phyloP scores from a whole-genome alignment of 1,140 invertebrate genomes.

The Zaprionus vittiger region DNA sequence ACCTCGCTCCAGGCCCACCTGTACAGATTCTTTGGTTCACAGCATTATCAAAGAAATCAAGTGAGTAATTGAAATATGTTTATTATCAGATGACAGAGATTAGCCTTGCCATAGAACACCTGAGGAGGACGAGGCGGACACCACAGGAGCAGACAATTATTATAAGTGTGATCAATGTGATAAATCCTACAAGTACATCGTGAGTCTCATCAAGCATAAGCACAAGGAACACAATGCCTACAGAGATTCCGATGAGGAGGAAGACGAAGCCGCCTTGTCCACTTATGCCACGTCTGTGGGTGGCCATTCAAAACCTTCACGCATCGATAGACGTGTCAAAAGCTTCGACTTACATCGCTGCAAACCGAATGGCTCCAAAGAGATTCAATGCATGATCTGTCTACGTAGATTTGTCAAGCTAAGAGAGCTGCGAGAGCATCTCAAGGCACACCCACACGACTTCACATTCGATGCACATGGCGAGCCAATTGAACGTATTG shows the following conservation, averaged over 20 bases:
- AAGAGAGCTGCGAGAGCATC: conserved; percentile 58
- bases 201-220: conserved; percentile 71
- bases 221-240: conserved; percentile 51
- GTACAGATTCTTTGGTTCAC: conserved; percentile 58
- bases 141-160: conserved; percentile 51
- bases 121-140: conserved; percentile 56
- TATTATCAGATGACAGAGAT: not conserved
- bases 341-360: conserved; percentile 63
- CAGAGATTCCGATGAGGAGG: conserved; percentile 32
- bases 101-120: conserved; percentile 40
- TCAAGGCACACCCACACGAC: conserved; percentile 52
- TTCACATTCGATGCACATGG: conserved; percentile 62
- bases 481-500: conserved; percentile 66
- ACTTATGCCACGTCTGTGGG: conserved; percentile 25
- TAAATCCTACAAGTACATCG: conserved; percentile 67
- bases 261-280: conserved; percentile 41
- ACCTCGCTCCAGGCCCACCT: conserved; percentile 6
- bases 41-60: conserved; percentile 59
- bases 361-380: conserved; percentile 66
- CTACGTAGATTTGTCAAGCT: conserved; percentile 57
- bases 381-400: conserved; percentile 73
- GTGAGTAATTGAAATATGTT: conserved; percentile 35
- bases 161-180: conserved; percentile 68
- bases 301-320: conserved; percentile 38
- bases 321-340: conserved; percentile 63